Evolutionary conservation across 2,797 vertebrate species (phyloP).

Genomic region (Hephaestus fuliginosus): DNA sequence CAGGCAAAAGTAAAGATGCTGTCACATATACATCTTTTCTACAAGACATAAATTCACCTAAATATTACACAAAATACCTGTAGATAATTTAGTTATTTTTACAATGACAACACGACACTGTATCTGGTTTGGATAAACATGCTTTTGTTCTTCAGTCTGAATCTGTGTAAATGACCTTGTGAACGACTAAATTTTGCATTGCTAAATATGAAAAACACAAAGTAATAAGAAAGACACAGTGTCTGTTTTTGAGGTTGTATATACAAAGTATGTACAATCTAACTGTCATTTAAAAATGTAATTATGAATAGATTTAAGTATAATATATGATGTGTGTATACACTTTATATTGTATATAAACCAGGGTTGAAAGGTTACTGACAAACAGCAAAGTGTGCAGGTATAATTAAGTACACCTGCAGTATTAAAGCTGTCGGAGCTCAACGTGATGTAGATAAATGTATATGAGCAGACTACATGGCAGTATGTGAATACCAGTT

Average conservation of each 20-base stretch:
- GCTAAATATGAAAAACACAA: background rate
- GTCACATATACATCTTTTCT: background rate
- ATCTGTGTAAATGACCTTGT: constrained; percentile 23
- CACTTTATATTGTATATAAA: background rate
- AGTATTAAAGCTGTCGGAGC: background rate
- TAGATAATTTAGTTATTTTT: background rate
- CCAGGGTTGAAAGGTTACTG: background rate
- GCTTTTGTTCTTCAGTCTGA: constrained; percentile 4
- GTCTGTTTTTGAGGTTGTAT: background rate
- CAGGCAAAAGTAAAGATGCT: background rate
- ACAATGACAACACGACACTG: background rate
- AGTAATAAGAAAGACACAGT: background rate
- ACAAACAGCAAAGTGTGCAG: constrained; percentile 1
- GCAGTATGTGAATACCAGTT: constrained; percentile 6
- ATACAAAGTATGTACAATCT: background rate
- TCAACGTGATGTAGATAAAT: background rate
- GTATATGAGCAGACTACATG: background rate
- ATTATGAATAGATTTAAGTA: background rate
- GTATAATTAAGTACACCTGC: background rate
- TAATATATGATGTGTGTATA: background rate
- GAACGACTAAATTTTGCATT: background rate
- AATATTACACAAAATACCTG: background rate
- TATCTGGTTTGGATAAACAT: background rate
- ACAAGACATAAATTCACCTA: background rate
- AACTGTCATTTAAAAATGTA: background rate